Evolutionary conservation across 2,797 vertebrate species (phyloP).

Genomic region (Rhinella marina): DNA sequence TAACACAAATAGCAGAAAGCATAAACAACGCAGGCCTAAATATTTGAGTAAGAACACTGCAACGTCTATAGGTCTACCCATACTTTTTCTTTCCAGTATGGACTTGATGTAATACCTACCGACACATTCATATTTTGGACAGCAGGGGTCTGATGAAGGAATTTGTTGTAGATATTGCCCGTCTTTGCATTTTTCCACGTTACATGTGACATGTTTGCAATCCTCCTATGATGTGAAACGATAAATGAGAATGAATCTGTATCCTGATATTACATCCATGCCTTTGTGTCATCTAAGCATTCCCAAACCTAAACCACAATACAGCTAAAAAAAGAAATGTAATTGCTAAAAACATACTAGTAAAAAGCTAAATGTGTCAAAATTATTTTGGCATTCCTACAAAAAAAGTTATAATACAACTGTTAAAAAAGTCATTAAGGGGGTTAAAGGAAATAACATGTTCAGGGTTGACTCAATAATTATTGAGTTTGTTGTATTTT

Average conservation of each 20-base stretch:
- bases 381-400: too few relatives aligned
- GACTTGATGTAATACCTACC: background rate
- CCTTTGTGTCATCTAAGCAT: background rate
- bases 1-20: background rate
- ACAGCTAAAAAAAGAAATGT: background rate
- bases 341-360: background rate
- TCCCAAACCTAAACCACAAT: background rate
- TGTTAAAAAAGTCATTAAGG: too few relatives aligned
- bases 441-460: too few relatives aligned
- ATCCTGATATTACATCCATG: background rate
- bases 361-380: too few relatives aligned
- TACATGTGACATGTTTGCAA: background rate
- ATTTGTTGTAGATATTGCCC: background rate
- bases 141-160: conserved; percentile 11
- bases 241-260: background rate
- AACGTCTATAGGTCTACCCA: background rate
- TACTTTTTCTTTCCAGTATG: background rate
- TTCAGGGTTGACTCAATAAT: too few relatives aligned
- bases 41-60: background rate
- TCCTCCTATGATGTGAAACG: background rate
- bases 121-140: background rate
- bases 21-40: background rate
- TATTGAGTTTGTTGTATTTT: too few relatives aligned
- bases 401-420: too few relatives aligned
- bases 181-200: background rate